Percentiles rank a stretch among this genome's conserved stretches.
Evolutionary conservation across 2,797 vertebrate species (phyloP).

Genomic region (Mycteria americana): DNA sequence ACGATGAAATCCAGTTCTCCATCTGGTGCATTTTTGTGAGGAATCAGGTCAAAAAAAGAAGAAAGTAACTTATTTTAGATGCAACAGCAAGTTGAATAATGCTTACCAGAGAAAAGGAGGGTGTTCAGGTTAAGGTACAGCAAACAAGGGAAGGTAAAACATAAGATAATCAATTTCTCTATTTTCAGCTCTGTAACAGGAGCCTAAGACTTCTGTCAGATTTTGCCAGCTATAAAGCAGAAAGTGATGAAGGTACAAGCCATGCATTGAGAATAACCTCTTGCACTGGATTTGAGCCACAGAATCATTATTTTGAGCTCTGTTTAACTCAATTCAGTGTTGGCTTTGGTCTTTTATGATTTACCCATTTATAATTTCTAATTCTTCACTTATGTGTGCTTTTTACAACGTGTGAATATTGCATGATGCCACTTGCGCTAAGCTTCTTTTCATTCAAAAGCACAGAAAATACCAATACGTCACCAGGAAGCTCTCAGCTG

Average conservation of each 20-base stretch:
- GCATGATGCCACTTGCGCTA: not conserved
- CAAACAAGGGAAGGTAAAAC: not conserved
- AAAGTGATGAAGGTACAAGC: not conserved
- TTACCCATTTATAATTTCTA: not conserved
- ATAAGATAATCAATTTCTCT: not conserved
- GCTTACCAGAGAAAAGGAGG: not conserved
- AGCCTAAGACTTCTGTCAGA: not conserved
- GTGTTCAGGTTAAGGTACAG: not conserved
- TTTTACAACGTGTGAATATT: not conserved
- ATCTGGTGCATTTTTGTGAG: not conserved
- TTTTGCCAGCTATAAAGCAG: not conserved
- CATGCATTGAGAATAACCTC: not conserved
- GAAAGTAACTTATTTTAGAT: not conserved
- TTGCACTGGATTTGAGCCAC: not conserved
- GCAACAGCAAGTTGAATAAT: not conserved
- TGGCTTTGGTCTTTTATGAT: not conserved
- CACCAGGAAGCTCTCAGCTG: not conserved
- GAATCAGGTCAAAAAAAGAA: not conserved
- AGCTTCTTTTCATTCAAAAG: not conserved
- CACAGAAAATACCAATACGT: not conserved
- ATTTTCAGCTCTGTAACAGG: not conserved
- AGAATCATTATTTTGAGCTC: not conserved
- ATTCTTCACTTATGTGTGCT: not conserved
- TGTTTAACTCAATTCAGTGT: not conserved
- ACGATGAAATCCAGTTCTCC: not conserved